A percentile compares a stretch with the other conserved stretches of the same genome.
These are phyloP conservation scores for Chamaetylas fuelleborni DNA, from an alignment of 2,113 vertebrate genomes.

Conservation along the genomic window DNA sequence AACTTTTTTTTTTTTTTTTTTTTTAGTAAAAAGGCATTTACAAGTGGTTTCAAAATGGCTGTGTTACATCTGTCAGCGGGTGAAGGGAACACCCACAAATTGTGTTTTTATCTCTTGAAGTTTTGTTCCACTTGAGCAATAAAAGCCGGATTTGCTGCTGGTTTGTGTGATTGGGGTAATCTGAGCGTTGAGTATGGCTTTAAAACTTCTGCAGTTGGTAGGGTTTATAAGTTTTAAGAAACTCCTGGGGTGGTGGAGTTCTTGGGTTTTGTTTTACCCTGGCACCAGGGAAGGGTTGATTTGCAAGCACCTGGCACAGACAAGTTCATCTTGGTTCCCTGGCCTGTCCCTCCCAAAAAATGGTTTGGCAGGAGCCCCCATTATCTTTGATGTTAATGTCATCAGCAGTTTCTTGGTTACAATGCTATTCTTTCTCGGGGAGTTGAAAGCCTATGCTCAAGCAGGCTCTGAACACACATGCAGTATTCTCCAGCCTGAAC, in stretches of 20 bases:
- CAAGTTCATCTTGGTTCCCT: constrained; percentile 35
- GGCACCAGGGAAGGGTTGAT: not conserved
- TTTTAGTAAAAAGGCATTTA: constrained; percentile 59
- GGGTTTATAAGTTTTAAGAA: constrained; percentile 50
- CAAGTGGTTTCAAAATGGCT: constrained; percentile 73
- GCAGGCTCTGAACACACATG: not conserved
- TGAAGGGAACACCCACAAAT: constrained; percentile 73
- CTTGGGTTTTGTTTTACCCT: constrained; percentile 26
- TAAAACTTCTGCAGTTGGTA: constrained; percentile 35
- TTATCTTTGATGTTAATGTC: constrained; percentile 59
- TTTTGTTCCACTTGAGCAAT: constrained; percentile 71
- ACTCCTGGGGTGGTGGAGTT: constrained; percentile 12
- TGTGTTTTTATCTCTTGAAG: constrained; percentile 70
- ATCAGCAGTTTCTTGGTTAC: constrained; percentile 46
- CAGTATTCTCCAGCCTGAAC: not conserved
- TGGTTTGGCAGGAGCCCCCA: constrained; percentile 24
- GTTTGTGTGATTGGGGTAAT: constrained; percentile 54
- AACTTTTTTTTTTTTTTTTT: constrained; percentile 16
- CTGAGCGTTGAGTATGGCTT: constrained; percentile 4
- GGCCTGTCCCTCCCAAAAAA: constrained; percentile 6
- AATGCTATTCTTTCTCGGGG: not conserved
- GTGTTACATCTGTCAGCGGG: constrained; percentile 71
- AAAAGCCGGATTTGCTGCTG: constrained; percentile 59
- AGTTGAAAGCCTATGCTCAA: constrained; percentile 30
- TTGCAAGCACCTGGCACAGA: constrained; percentile 52